phyloP scores from a whole-genome alignment of 2,888 invertebrate genomes.

The Catocala fraxini region DNA sequence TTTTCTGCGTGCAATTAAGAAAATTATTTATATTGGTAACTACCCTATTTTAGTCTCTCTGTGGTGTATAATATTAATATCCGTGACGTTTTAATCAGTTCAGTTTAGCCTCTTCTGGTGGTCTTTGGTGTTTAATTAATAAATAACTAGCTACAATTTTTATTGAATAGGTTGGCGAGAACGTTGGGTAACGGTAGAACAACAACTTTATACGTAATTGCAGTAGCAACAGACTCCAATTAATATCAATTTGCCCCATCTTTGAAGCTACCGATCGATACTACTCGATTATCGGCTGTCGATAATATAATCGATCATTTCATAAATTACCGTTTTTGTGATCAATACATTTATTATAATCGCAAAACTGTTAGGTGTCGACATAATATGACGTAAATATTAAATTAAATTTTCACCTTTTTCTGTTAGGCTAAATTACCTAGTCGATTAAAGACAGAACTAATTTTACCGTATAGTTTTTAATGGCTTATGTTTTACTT shows the following conservation, averaged over 20 bases:
- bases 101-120: no score
- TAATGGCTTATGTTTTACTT: no score
- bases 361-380: slow-evolving; percentile 1
- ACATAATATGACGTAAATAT: slow-evolving; percentile 7
- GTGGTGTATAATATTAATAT: no score
- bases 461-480: slow-evolving; percentile 20
- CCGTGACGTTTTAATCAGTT: no score
- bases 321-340: slow-evolving; percentile 32
- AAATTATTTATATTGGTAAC: no score
- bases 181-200: no score
- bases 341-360: slow-evolving; percentile 28
- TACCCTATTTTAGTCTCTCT: no score
- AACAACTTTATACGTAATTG: background rate
- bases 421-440: no score
- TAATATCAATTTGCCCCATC: slow-evolving; percentile 27
- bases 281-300: slow-evolving; percentile 27
- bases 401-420: background rate
- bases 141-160: no score
- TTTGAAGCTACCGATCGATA: slow-evolving; percentile 33
- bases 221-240: slow-evolving; percentile 16
- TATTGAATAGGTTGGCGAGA: no score
- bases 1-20: no score
- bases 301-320: slow-evolving; percentile 43
- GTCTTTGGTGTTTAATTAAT: no score
- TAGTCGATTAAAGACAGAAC: slow-evolving; percentile 1